A percentile compares a stretch with the other conserved stretches of the same genome.
Conservation (phyloP, 1,140 invertebrate species). For the Lineus longissimus region DNA sequence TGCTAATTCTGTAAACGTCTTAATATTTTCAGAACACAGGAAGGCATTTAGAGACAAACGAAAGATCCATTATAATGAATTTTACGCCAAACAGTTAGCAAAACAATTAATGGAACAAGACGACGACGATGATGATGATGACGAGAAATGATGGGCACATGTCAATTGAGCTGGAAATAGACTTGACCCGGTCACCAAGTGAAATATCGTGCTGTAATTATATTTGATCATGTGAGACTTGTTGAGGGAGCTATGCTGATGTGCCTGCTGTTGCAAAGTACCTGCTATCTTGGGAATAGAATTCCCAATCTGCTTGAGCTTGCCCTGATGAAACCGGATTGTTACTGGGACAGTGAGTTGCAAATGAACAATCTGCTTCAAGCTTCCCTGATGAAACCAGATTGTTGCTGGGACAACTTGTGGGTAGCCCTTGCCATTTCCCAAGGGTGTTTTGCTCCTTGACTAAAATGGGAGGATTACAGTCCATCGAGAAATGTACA, state of each 20-base stretch:
- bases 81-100: slow-evolving; percentile 85
- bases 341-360: too few relatives aligned
- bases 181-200: neutral
- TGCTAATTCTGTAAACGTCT: too few relatives aligned
- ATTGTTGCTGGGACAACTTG: too few relatives aligned
- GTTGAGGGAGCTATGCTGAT: neutral
- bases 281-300: neutral
- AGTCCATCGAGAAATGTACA: too few relatives aligned
- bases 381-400: too few relatives aligned
- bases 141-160: slow-evolving; percentile 55
- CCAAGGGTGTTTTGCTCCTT: too few relatives aligned
- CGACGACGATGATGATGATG: slow-evolving; percentile 75
- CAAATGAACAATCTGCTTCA: too few relatives aligned
- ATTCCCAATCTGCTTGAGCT: too few relatives aligned
- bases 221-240: neutral
- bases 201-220: neutral
- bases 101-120: slow-evolving; percentile 85
- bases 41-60: slow-evolving; percentile 83
- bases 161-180: too few relatives aligned
- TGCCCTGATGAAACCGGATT: too few relatives aligned
- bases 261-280: neutral
- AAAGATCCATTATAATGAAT: slow-evolving; percentile 96
- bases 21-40: slow-evolving; percentile 60
- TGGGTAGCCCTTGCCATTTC: too few relatives aligned
- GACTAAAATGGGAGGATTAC: too few relatives aligned